phyloP scores from a whole-genome alignment of 1,140 invertebrate species.

The Varroa destructor region DNA sequence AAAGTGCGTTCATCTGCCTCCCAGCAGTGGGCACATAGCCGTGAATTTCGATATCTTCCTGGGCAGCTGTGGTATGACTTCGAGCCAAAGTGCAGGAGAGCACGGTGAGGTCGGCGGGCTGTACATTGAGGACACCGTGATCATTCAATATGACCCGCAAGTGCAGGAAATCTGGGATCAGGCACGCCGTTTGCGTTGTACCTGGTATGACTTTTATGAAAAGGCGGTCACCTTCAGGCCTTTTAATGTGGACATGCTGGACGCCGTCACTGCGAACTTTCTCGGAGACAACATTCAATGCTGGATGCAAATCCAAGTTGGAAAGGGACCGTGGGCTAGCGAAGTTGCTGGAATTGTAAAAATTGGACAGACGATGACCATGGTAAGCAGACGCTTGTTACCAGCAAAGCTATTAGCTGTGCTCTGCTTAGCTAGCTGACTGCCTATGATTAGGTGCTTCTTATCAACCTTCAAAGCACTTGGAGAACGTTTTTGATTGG shows the following conservation, averaged over 20 bases:
- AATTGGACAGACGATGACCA: slow-evolving; percentile 91
- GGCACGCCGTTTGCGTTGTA: slow-evolving; percentile 68
- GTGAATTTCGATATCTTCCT: slow-evolving; percentile 82
- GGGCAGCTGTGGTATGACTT: slow-evolving; percentile 75
- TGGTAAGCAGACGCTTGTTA: slow-evolving; percentile 45
- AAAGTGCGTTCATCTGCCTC: slow-evolving; percentile 76
- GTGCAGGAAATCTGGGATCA: slow-evolving; percentile 70
- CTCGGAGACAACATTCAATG: slow-evolving; percentile 83
- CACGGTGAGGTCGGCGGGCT: slow-evolving; percentile 41
- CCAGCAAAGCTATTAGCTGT: no score
- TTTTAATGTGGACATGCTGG: slow-evolving; percentile 77
- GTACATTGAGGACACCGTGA: slow-evolving; percentile 86
- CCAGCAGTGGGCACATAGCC: slow-evolving; percentile 70
- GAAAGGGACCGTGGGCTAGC: slow-evolving; percentile 86
- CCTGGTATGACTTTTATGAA: slow-evolving; percentile 89
- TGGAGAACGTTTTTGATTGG: no score
- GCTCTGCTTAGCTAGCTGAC: no score
- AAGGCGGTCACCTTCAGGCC: slow-evolving; percentile 83
- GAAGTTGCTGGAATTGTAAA: slow-evolving; percentile 86
- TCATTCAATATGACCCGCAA: slow-evolving; percentile 84
- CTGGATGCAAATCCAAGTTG: slow-evolving; percentile 92
- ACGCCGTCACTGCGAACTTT: slow-evolving; percentile 84
- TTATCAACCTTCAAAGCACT: no score
- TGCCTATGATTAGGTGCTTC: no score
- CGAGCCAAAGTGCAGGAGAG: slow-evolving; percentile 51